Conservation (phyloP, 2,113 vertebrate species). For the Sinocyclocheilus maitianheensis region DNA sequence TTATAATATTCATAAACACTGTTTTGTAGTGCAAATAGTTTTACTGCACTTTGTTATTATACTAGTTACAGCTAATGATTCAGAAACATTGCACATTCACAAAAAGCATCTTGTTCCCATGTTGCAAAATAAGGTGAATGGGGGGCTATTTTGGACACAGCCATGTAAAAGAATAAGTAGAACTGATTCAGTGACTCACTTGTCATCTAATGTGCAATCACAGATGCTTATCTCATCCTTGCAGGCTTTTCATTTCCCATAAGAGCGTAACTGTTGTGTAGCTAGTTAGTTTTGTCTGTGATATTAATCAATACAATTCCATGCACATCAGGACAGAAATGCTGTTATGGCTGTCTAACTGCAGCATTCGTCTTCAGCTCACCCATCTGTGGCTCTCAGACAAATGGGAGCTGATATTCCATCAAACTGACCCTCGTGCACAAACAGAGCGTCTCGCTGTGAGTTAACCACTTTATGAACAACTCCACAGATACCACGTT, state of each 20-base stretch:
- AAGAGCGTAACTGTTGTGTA: neutral
- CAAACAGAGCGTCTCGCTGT: slow-evolving; percentile 3
- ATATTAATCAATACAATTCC: slow-evolving; percentile 11
- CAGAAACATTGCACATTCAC: neutral
- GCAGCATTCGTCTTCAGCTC: slow-evolving; percentile 3
- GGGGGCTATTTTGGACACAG: neutral
- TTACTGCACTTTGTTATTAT: neutral
- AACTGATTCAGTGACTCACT: neutral
- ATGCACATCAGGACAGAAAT: neutral
- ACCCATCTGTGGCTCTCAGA: neutral
- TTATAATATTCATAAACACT: neutral
- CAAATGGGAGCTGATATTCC: neutral
- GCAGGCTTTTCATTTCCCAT: slow-evolving; percentile 26
- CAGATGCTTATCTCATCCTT: slow-evolving; percentile 6
- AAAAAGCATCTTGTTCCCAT: neutral
- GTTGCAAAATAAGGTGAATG: neutral
- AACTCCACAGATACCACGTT: neutral
- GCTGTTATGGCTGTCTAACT: slow-evolving; percentile 17
- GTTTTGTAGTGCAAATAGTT: neutral
- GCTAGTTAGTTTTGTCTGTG: slow-evolving; percentile 3
- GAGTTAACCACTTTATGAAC: slow-evolving; percentile 32
- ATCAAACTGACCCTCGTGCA: slow-evolving; percentile 21
- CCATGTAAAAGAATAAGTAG: neutral
- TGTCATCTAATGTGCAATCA: neutral
- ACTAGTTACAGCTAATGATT: neutral